These are phyloP conservation scores for Apocheima hispidaria DNA, from an alignment of 2,888 invertebrate genomes.

Conservation along the genomic window DNA sequence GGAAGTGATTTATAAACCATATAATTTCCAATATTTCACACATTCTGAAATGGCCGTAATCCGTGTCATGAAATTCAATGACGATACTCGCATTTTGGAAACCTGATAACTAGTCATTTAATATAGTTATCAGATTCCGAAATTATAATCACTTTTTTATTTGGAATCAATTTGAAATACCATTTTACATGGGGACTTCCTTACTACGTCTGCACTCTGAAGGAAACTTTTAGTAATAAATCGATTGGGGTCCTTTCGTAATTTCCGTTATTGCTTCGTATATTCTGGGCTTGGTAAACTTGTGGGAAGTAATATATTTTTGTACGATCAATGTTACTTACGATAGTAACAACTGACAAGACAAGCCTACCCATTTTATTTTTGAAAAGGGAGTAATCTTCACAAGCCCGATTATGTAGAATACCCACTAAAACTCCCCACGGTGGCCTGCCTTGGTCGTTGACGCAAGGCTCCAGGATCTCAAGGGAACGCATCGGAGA, in stretches of 20 bases:
- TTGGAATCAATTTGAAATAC: too few species aligned
- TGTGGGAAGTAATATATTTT: slow-evolving; percentile 12
- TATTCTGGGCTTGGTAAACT: slow-evolving; percentile 12
- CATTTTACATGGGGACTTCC: too few species aligned
- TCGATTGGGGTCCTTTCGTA: slow-evolving; percentile 16
- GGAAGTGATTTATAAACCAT: background rate
- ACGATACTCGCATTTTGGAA: too few species aligned
- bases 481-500: too few species aligned
- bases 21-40: background rate
- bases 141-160: too few species aligned
- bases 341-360: background rate
- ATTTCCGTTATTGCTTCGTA: slow-evolving; percentile 24
- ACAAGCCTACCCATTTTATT: background rate
- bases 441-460: too few species aligned
- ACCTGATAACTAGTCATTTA: background rate
- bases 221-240: slow-evolving; percentile 17
- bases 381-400: too few species aligned
- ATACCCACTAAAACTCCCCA: too few species aligned
- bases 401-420: too few species aligned
- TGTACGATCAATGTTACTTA: background rate
- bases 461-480: too few species aligned
- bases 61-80: background rate
- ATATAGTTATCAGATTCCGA: too few species aligned
- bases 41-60: background rate
- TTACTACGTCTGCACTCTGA: slow-evolving; percentile 1